Evolutionary conservation across 2,113 vertebrate species (phyloP), one percentile per base, ranked within the genome.

Genomic region (Fulmarus glacialis): DNA sequence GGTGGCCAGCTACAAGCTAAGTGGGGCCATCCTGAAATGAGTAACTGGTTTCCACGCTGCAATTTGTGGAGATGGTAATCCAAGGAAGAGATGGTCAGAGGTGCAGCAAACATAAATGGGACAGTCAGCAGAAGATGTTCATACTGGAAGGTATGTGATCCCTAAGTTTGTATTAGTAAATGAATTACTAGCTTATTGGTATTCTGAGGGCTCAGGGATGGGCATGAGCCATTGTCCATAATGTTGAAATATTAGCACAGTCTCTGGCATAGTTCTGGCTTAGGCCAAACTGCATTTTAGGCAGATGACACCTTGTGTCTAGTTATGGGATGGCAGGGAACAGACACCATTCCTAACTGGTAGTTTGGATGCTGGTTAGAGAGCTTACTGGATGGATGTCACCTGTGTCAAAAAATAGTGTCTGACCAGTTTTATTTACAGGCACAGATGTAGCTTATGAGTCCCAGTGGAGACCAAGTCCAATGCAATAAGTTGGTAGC

Each of bases 71-170:
- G 20, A 13, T 27, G 32, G 43, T 32, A 55, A 21, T 62, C 15
- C 15, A 32, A 62, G 21, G 52, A 66, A 58, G 17, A 63, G 9
- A 11, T 17, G 10, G 20, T 15, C 45, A 59, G 36, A 87, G 17
- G 8, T 4, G 6, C 27, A 36, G 24, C 1, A 4, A 80, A n/a
- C 23, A 43, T 5, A 77, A 72, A 74, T 0, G 6, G 8, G 8
- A 43, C 24, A 63, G 9, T 50, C 29, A 45, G 20, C 16, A 79
- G n/a, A 59, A 58, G 26, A 38, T 24, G 6, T 27, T 91, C 30
- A 15, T 74, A 8, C 18, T 58, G 19, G 48, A 73, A 62, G 4
- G 15, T 52, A 19, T 0, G 0, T 58, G 34, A 62, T 26, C 38
- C 34, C 29, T 71, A 38, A 42, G 8, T 15, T 62, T 62, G 4